Evolutionary conservation across 2,113 vertebrate genomes (phyloP).

Genomic region (Cervus canadensis): DNA sequence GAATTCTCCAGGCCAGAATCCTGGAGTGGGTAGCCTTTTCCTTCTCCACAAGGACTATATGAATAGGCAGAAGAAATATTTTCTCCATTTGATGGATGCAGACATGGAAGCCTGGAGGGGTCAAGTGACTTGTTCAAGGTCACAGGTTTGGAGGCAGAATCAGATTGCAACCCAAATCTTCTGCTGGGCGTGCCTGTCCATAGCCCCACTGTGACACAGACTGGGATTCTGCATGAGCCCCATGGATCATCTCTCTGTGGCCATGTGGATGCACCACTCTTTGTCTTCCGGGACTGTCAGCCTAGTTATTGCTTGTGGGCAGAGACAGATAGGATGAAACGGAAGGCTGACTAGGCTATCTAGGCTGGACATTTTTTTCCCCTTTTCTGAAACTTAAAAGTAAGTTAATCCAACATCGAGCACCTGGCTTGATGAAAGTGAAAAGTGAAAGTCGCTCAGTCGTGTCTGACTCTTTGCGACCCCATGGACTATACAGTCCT

Average conservation of each 20-base stretch:
- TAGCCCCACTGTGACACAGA: background rate
- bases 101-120: background rate
- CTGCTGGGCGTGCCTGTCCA: background rate
- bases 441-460: background rate
- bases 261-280: fast-evolving
- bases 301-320: background rate
- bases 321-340: background rate
- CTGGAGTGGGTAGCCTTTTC: background rate
- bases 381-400: slow-evolving; percentile 6
- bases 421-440: background rate
- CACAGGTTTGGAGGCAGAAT: background rate
- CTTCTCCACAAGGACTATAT: background rate
- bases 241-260: background rate
- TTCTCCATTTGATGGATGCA: background rate
- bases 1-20: background rate
- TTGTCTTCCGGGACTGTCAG: background rate
- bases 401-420: background rate
- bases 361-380: background rate
- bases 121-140: background rate
- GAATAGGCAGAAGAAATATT: background rate
- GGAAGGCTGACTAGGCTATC: background rate
- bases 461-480: background rate
- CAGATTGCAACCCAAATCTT: background rate
- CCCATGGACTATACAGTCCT: background rate
- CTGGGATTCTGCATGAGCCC: background rate